These are phyloP conservation scores for Drosophila acutilabella DNA, from an alignment of 2,888 invertebrate species.

Conservation along the genomic window DNA sequence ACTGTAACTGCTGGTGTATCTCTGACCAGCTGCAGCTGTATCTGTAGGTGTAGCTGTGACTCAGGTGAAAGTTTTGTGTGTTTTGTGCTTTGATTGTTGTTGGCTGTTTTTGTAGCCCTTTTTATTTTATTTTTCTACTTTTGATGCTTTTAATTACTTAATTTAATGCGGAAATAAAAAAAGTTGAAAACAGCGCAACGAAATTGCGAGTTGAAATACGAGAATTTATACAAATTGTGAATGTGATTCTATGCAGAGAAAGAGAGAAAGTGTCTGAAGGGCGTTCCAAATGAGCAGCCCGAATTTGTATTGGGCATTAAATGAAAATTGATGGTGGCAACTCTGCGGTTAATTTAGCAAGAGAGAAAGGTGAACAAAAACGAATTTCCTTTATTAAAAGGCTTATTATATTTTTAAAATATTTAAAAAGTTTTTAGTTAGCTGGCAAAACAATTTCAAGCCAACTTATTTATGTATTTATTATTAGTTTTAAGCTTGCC, in stretches of 20 bases:
- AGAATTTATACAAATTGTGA: slow-evolving; percentile 35
- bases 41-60: slow-evolving; percentile 19
- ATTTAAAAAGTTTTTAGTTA: neutral
- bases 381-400: neutral
- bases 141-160: slow-evolving; percentile 64
- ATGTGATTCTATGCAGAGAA: slow-evolving; percentile 48
- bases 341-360: neutral
- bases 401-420: neutral
- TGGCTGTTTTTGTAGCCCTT: slow-evolving; percentile 35
- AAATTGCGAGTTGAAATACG: slow-evolving; percentile 38
- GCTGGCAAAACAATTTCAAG: neutral
- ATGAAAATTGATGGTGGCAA: neutral
- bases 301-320: slow-evolving; percentile 12
- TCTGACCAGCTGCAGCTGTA: slow-evolving; percentile 13
- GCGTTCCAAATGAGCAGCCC: slow-evolving; percentile 17
- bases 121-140: slow-evolving; percentile 29
- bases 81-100: slow-evolving; percentile 41
- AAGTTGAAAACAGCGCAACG: slow-evolving; percentile 38
- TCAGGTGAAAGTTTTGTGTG: slow-evolving; percentile 59
- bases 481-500: neutral
- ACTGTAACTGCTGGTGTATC: slow-evolving; percentile 31
- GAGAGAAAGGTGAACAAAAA: neutral
- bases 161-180: slow-evolving; percentile 74
- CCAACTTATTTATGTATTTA: neutral
- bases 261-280: slow-evolving; percentile 62